A percentile compares a stretch with the other conserved stretches of the same genome.
These are phyloP conservation scores for cattle (Bos taurus) DNA, from an alignment of 2,113 vertebrate genomes.

Conservation along the genomic window ARS-UCD2.0 NC_037335.1:40793001-40793500, in stretches of 20 bases:
- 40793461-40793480: not conserved
- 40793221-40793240: not conserved
- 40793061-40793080: not conserved
- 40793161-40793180: not conserved
- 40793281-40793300: not conserved
- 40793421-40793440: not conserved
- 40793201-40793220: not conserved
- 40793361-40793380: conserved; percentile 36
- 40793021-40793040: not conserved
- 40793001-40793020: not conserved
- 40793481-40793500: not conserved
- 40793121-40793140: not conserved
- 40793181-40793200: not conserved
- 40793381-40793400: conserved; percentile 25
- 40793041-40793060: not conserved
- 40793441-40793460: conserved; percentile 17
- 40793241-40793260: not conserved
- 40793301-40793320: not conserved
- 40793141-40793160: not conserved
- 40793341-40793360: not conserved
- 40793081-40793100: not conserved
- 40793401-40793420: conserved; percentile 13
- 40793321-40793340: not conserved
- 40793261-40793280: not conserved
- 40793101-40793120: not conserved